Base-by-base conservation (phyloP, 2,797 vertebrate genomes). In the Lerista edwardsae region DNA sequence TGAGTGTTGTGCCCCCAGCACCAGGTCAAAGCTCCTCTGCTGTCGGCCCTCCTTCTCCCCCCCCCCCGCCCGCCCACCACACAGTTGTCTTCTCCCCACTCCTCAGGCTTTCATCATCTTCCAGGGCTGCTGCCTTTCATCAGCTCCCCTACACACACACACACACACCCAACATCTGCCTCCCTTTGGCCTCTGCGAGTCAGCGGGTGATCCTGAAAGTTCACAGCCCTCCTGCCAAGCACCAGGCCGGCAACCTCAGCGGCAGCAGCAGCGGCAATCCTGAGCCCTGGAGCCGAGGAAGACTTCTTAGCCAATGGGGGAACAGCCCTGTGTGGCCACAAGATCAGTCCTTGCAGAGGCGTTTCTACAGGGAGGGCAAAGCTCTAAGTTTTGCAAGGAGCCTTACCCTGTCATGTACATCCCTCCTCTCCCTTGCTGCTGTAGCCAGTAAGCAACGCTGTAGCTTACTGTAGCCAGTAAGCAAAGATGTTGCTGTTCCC, bases 1-100 rank as follows among this genome's bases (percentile, higher is more conserved):
- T n/a, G n/a, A n/a, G n/a, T n/a, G n/a, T 10, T 0, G 0, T 36
- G 47, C 12, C 47, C 44, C 1, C 27, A 34, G 0, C 2, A 59
- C n/a, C 44, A 0, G 11, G 65, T 10, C 73, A 6, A 10, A 0
- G 1, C 31, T 7, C 3, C 69, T 3, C 69, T 3, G 41, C 68
- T 0, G 0, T 64, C 61, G n/a, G 11, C 14, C 9, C 4, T 51
- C 47, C 47, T 14, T 12, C 47, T 51, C 47, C 47, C 47, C 47
- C 47, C 47, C 47, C 47, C 47, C 47, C 47, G n/a, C n/a, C n/a
- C n/a, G n/a, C n/a, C n/a, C n/a, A n/a, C n/a, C n/a, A n/a, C 12
- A 9, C 47, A 9, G 47, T 14, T 51, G 47, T 0, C 15, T 68
- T 57, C 55, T 68, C 0, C 0, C 62, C 11, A 34, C 27, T 65